A percentile compares a stretch with the other conserved stretches of the same genome.
These are phyloP conservation scores for Tetramorium parvispinum DNA, from an alignment of 1,140 invertebrate genomes.

Conservation along the genomic window DNA sequence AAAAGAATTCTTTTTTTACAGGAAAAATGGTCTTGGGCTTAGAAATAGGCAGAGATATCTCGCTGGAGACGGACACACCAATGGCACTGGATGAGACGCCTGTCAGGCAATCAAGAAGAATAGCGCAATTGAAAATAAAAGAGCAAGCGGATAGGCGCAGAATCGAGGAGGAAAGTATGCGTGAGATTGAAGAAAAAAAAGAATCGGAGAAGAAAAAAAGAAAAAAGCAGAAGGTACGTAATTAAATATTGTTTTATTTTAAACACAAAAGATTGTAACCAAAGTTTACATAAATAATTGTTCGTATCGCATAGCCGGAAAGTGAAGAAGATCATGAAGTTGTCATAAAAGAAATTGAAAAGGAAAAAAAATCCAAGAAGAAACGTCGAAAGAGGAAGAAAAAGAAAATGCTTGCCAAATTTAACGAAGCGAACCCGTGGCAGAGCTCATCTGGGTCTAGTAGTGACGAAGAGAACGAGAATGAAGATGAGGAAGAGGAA, in stretches of 20 bases:
- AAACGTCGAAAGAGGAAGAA: constrained; percentile 87
- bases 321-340: constrained; percentile 79
- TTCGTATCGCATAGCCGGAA: constrained; percentile 68
- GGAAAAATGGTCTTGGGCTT: constrained; percentile 86
- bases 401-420: constrained; percentile 85
- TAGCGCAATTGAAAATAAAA: constrained; percentile 94
- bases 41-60: constrained; percentile 85
- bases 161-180: constrained; percentile 89
- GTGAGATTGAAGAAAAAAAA: constrained; percentile 88
- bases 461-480: constrained; percentile 87
- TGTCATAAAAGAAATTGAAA: constrained; percentile 80
- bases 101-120: constrained; percentile 91
- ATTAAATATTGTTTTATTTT: constrained; percentile 1
- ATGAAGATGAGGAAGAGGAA: constrained; percentile 89
- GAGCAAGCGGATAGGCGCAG: constrained; percentile 92
- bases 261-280: neutral
- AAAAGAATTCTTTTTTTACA: constrained; percentile 53
- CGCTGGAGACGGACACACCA: constrained; percentile 66
- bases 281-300: neutral
- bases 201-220: constrained; percentile 82
- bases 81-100: constrained; percentile 82
- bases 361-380: constrained; percentile 85
- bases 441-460: constrained; percentile 89
- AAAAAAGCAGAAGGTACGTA: constrained; percentile 79
- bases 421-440: constrained; percentile 89